These are phyloP conservation scores for Eurystomus glaucurus DNA, from an alignment of 2,797 vertebrate genomes.

Conservation along the genomic window DNA sequence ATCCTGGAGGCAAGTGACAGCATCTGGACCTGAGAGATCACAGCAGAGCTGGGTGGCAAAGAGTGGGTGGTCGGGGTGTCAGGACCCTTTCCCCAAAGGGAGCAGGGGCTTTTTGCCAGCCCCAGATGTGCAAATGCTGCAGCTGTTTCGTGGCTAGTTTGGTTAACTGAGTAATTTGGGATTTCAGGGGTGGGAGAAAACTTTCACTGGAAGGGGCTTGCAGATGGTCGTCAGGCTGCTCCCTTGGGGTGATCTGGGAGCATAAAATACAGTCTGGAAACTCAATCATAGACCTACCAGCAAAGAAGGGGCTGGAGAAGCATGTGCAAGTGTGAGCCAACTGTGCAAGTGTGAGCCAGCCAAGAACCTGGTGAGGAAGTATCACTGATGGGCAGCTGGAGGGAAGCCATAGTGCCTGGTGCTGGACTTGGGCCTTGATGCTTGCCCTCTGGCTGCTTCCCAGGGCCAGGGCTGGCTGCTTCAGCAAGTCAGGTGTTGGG, in stretches of 20 bases:
- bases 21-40: not conserved
- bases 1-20: accelerated
- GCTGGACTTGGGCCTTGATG: not conserved
- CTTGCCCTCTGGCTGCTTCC: not conserved
- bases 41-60: not conserved
- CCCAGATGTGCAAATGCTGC: not conserved
- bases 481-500: not conserved
- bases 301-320: not conserved
- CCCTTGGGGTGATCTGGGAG: not conserved
- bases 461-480: not conserved
- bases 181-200: not conserved
- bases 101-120: not conserved
- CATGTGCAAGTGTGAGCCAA: not conserved
- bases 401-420: accelerated
- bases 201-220: not conserved
- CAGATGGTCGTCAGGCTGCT: not conserved
- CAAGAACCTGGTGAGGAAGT: not conserved
- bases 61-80: not conserved
- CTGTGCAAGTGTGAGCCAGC: not conserved
- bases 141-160: not conserved
- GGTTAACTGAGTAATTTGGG: not conserved
- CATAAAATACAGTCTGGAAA: not conserved
- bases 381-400: not conserved
- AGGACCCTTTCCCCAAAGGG: accelerated
- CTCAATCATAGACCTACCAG: not conserved